Conservation (phyloP, 2,113 vertebrate genomes). For the Aplodontia rufa region DNA sequence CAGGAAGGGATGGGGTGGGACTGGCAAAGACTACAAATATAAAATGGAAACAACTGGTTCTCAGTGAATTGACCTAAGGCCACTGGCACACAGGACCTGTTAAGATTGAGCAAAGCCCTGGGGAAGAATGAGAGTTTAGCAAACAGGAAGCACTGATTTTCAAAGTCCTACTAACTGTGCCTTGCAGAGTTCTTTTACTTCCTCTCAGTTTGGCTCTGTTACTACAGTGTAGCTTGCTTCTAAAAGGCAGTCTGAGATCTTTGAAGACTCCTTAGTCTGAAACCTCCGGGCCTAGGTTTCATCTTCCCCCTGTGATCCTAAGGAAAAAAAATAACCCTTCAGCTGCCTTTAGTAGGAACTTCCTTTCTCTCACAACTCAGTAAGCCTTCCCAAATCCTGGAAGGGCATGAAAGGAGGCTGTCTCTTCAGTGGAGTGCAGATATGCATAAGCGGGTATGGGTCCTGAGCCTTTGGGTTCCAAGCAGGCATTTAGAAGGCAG, state of each 20-base stretch:
- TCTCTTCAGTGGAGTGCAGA: not conserved
- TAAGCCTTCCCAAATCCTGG: not conserved
- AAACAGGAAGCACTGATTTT: conserved; percentile 48
- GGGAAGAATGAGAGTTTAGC: conserved; percentile 10
- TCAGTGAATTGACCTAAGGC: not conserved
- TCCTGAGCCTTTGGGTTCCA: not conserved
- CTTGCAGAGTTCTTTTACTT: conserved; percentile 16
- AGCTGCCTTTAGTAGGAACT: not conserved
- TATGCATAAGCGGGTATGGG: not conserved
- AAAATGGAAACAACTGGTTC: not conserved
- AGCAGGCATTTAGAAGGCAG: not conserved
- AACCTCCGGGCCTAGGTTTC: not conserved
- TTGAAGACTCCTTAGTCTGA: not conserved
- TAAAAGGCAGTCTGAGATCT: not conserved
- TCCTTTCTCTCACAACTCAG: not conserved
- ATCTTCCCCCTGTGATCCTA: not conserved
- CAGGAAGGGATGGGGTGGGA: not conserved
- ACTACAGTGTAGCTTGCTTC: not conserved
- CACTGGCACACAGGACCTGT: not conserved
- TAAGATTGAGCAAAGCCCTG: not conserved
- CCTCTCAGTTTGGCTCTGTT: not conserved
- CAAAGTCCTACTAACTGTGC: not conserved
- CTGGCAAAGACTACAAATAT: not conserved
- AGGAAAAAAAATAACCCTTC: not conserved
- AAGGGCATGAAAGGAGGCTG: not conserved